These are phyloP conservation scores for Scaptodrosophila latifasciaeformis DNA, from an alignment of 2,888 invertebrate species.

Conservation along the genomic window DNA sequence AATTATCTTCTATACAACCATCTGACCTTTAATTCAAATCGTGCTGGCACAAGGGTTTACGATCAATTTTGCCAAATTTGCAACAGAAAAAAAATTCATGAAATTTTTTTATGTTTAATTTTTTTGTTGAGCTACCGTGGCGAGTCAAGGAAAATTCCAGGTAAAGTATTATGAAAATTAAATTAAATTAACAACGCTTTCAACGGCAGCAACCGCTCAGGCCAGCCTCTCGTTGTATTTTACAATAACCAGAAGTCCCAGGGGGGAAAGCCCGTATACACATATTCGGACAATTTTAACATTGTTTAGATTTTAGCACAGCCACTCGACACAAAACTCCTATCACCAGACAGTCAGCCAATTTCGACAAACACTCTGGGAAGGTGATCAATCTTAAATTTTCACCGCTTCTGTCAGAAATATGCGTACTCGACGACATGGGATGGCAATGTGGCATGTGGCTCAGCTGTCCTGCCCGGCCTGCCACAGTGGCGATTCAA, in stretches of 20 bases:
- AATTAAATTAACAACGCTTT: conserved; percentile 37
- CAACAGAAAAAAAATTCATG: too few relatives aligned
- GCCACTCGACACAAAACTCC: conserved; percentile 40
- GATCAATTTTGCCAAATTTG: too few relatives aligned
- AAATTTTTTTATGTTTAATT: conserved; percentile 25
- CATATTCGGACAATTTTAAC: conserved; percentile 39
- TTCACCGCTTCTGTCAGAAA: conserved; percentile 75
- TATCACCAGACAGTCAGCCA: conserved; percentile 36
- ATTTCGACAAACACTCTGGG: conserved; percentile 57
- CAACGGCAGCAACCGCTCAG: conserved; percentile 3
- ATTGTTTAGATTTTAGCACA: conserved; percentile 69
- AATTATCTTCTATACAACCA: conserved; percentile 23
- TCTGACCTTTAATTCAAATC: conserved; percentile 26
- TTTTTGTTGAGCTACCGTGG: conserved; percentile 4
- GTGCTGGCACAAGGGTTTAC: conserved; percentile 9
- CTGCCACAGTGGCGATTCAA: conserved; percentile 10
- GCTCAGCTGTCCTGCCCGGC: conserved; percentile 29
- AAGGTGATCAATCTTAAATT: conserved; percentile 75
- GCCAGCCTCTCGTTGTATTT: not conserved
- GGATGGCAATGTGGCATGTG: conserved; percentile 38
- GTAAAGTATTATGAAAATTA: conserved; percentile 31
- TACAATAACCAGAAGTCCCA: conserved; percentile 11
- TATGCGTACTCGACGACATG: conserved; percentile 60
- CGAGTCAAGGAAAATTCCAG: conserved; percentile 6
- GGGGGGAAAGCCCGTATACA: conserved; percentile 16